Evolutionary conservation across 2,888 invertebrate genomes (phyloP), one percentile per base, ranked within the genome.

Genomic region (Aplocera efformata): DNA sequence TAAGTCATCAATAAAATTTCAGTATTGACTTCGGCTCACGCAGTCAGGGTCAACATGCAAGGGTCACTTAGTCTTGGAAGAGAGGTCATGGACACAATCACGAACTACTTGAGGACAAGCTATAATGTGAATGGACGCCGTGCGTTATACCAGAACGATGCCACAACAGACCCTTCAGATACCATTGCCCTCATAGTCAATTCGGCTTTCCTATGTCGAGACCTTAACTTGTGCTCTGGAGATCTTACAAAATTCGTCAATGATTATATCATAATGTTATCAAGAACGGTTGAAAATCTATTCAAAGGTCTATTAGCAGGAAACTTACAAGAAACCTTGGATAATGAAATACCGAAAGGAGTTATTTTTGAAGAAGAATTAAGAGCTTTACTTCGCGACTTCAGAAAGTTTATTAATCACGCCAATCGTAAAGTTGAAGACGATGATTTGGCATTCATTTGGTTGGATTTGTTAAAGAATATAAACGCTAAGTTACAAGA

Each of bases 1-100:
- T n/a, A n/a, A n/a, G n/a, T n/a, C n/a, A n/a, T n/a, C n/a, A 17
- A 17, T 5, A 17, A 17, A 8, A 8, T 45, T 39, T 3, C 32
- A 53, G 53, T 36, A 22, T 21, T 42, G 13, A 35, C 39, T n/a
- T 30, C 25, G 6, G 7, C 55, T 7, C 33, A 46, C 22, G 63
- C 68, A 1, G 63, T 85, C 6, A 78, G 74, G 62, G 70, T 84
- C 0, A 72, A 79, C 38, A 63, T 85, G 63, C 68, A 74, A 33
- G 85, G 83, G 0, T 65, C 71, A 1, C 24, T 85, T 1, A 74
- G 58, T 10, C 50, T 85, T 1, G 85, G 84, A 1, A 69, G 69
- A 45, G 79, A 82, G 7, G 72, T 85, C 0, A 44, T 79, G 38
- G 70, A 78, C 0, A 61, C 71, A 0, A 9, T 84, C 1, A 50